Evolutionary conservation across 2,797 vertebrate species (phyloP), one percentile per base, ranked within the genome.

Genomic region (Meriones psammophilus): DNA sequence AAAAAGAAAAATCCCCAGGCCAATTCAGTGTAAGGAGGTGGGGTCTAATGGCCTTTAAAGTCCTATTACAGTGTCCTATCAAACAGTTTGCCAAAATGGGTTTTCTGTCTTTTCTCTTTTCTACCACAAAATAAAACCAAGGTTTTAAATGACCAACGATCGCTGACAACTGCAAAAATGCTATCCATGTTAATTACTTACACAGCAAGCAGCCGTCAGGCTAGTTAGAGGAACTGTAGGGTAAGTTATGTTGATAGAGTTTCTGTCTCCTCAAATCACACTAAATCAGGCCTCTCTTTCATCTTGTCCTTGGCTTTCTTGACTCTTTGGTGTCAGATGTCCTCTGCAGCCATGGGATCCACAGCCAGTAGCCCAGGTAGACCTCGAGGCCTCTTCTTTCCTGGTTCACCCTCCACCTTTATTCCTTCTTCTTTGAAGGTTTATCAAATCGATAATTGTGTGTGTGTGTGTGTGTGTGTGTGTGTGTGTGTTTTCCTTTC

Each of bases 151-250:
- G 64, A 42, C n/a, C 50, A 94, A 73, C 66, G 24, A 39, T 10
- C 83, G 86, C 18, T 89, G 92, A 81, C 22, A 73, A 50, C 8
- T 54, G 50, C 28, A 74, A 96, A 96, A 91, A 86, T 60, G 33
- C 28, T 68, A 33, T 80, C 71, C 22, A 68, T 66, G 60, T 66
- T 36, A 93, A 30, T 42, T 60, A 18, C 5, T 15, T 42, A 46
- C 26, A 73, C 0, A 24, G 14, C 24, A 87, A 86, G 26, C 15
- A 46, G 33, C 64, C 5, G 24, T 15, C 39, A 26, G n/a, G 18
- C 73, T 46, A 77, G 42, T 69, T 58, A 69, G 76, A 30, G 20
- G 30, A 42, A 68, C n/a, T 10, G 8, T 62, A 46, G 39, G 22
- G 4, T 36, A 77, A 22, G 20, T 42, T 74, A 46, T 39, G 69